A percentile compares a stretch with the other conserved stretches of the same genome.
These are phyloP conservation scores for Cryptocheilus praepositus DNA, from an alignment of 2,888 invertebrate genomes.

Conservation along the genomic window DNA sequence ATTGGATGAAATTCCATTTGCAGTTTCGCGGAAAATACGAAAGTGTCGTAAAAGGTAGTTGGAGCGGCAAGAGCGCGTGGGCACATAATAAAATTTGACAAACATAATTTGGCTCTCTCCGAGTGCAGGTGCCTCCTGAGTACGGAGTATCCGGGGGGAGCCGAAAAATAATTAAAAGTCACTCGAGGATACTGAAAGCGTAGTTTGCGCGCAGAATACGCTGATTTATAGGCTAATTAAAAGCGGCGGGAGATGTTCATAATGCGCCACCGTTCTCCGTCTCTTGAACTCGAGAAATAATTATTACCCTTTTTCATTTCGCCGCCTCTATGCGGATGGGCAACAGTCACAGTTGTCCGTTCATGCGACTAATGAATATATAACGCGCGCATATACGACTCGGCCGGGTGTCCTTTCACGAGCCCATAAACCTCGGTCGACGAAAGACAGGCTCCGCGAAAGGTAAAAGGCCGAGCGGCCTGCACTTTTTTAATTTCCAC, in stretches of 20 bases:
- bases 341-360: constrained; percentile 30
- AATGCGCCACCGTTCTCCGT: constrained; percentile 32
- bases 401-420: constrained; percentile 44
- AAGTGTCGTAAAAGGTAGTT: no score
- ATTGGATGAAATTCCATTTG: background rate
- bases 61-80: background rate
- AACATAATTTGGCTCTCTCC: no score
- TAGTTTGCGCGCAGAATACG: constrained; percentile 4
- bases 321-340: constrained; percentile 13
- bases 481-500: constrained; percentile 37
- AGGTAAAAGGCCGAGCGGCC: constrained; percentile 41
- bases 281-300: constrained; percentile 3
- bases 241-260: constrained; percentile 52
- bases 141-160: no score
- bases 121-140: no score
- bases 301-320: constrained; percentile 8
- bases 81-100: no score
- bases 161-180: background rate
- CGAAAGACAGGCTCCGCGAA: constrained; percentile 13
- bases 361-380: constrained; percentile 54
- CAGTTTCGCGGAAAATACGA: background rate
- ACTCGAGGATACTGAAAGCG: background rate
- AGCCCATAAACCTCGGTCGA: constrained; percentile 44
- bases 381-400: constrained; percentile 33
- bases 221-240: constrained; percentile 53